Conservation (phyloP, 2,888 invertebrate species). For the Drosophila bunnanda region DNA sequence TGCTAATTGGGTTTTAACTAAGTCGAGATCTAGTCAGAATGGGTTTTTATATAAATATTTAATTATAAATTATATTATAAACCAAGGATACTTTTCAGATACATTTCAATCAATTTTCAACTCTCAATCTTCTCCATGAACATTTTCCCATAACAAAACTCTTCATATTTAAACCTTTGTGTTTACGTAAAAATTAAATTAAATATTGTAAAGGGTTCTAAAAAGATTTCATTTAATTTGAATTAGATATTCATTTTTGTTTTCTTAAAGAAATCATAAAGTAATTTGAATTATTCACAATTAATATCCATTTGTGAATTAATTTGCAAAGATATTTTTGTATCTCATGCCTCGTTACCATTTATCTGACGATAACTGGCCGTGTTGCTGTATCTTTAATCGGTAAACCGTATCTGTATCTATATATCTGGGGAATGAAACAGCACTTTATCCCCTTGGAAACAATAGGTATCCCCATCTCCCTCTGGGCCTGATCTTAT, state of each 20-base stretch:
- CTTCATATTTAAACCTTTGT: too few species aligned
- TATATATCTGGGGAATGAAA: conserved; percentile 18
- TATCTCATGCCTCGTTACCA: not conserved
- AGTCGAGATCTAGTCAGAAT: too few species aligned
- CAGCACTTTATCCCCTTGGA: conserved; percentile 33
- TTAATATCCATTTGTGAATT: not conserved
- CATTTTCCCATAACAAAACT: too few species aligned
- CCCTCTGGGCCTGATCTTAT: conserved; percentile 14
- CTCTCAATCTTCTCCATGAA: too few species aligned
- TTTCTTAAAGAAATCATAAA: not conserved
- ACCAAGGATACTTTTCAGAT: too few species aligned
- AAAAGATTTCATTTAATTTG: not conserved
- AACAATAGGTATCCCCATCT: conserved; percentile 22
- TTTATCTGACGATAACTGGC: conserved; percentile 3
- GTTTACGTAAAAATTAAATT: too few species aligned
- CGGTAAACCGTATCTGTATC: not conserved
- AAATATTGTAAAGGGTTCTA: not conserved
- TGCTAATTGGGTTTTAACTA: too few species aligned
- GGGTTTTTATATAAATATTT: too few species aligned
- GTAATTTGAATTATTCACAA: too few species aligned
- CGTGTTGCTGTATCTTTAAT: not conserved
- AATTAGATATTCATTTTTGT: not conserved
- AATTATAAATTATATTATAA: too few species aligned
- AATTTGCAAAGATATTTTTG: not conserved
- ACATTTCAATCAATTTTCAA: too few species aligned